Evolutionary conservation across 2,888 invertebrate genomes (phyloP), one percentile per base, ranked within the genome.

Genomic region (Heteromyza rotundicornis): DNA sequence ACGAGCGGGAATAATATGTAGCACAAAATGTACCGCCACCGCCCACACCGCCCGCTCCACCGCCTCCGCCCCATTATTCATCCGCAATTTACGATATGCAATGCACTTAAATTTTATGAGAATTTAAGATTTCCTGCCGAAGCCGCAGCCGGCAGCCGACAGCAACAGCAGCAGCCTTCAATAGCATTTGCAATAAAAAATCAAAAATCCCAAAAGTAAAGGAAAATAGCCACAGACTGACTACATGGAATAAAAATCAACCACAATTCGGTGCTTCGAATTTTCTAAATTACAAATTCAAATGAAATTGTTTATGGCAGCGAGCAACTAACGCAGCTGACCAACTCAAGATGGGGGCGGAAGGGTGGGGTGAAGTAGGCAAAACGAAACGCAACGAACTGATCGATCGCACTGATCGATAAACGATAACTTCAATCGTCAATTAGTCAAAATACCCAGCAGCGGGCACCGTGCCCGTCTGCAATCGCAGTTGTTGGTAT

Each of bases 101-200:
- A n/a, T 69, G 69, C 76, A 77, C 76, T 75, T 67, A 74, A 74
- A 67, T 74, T 75, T 77, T 69, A 77, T 75, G 70, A 67, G 71
- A 77, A 77, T 77, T 77, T 70, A 77, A 75, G 75, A 75, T 75
- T 75, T 75, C 73, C 77, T 70, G 71, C 47, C 5, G n/a, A n/a
- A n/a, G 47, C 47, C 5, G 20, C 20, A 20, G n/a, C 40, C n/a
- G 7, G 8, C 40, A 40, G 47, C 47, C 20, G 47, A n/a, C n/a
- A 40, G 14, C 40, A 40, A n/a, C 3, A n/a, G 40, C 14, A 40
- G 40, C 10, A 40, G n/a, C 40, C 40, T 40, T 40, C 40, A 40
- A n/a, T n/a, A 47, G 20, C 47, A 47, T 47, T 47, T 47, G 3
- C 47, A 17, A 47, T 19, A 2, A 20, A 17, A 40, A 40, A 40